Evolutionary conservation across 2,888 invertebrate species (phyloP).

Genomic region (Phrixothrix hirtus): DNA sequence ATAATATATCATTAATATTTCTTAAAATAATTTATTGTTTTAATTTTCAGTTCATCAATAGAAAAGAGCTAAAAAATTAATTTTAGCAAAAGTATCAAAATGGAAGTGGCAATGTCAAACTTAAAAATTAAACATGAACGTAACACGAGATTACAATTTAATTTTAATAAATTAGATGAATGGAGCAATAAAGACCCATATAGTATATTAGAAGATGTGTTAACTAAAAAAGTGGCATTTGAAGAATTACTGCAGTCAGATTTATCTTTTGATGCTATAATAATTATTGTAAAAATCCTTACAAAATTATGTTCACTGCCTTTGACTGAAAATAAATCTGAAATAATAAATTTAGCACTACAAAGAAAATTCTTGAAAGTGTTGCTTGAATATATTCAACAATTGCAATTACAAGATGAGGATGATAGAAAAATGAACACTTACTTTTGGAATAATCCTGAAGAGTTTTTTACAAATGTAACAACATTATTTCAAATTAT

Average conservation of each 20-base stretch:
- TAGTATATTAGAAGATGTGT: constrained; percentile 55
- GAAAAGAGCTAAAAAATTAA: too few relatives aligned
- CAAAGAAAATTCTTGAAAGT: constrained; percentile 34
- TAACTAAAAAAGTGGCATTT: constrained; percentile 55
- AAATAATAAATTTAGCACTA: constrained; percentile 34
- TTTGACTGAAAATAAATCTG: constrained; percentile 34
- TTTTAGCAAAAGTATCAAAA: too few relatives aligned
- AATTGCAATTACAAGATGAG: constrained; percentile 31
- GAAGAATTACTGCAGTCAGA: constrained; percentile 54
- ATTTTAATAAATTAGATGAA: constrained; percentile 57
- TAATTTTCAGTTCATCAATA: too few relatives aligned
- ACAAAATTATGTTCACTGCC: constrained; percentile 55
- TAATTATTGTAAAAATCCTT: constrained; percentile 47
- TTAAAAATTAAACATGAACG: too few relatives aligned
- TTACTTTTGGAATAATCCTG: constrained; percentile 36
- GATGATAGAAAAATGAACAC: constrained; percentile 28
- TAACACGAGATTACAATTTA: too few relatives aligned
- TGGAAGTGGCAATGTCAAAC: too few relatives aligned
- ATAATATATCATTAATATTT: too few relatives aligned
- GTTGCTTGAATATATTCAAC: constrained; percentile 34
- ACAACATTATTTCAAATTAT: constrained; percentile 47
- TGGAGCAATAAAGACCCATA: constrained; percentile 55
- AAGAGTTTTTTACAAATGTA: constrained; percentile 40
- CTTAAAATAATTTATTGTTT: too few relatives aligned
- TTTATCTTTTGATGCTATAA: not conserved